Evolutionary conservation across 2,113 vertebrate species (phyloP), one percentile per base, ranked within the genome.

Genomic region (Platysternon megacephalum): DNA sequence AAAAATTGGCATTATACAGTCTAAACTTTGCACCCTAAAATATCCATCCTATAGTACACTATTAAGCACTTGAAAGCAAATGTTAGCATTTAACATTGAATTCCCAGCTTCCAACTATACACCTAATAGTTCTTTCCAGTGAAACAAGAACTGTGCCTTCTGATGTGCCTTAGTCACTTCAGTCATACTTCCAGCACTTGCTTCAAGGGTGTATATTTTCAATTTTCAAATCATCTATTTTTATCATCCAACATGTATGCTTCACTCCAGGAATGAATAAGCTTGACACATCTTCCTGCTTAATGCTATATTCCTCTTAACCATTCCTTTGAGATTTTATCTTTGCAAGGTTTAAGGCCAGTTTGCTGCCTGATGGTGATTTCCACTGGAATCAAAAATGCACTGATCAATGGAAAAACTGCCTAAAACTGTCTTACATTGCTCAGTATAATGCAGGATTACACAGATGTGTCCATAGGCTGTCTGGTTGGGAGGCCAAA

Each of bases 141-240:
- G 19, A 72, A 72, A 72, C 35, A 44, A 90, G 55, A 84, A 39
- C 44, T 61, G 6, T 80, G 29, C 11, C 79, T 90, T 83, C 21
- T 72, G 61, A 82, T 12, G 51, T n/a, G 39, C 1, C 0, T 48
- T 78, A 86, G 11, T 79, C 49, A 88, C 48, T 78, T 78, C 65
- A 46, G 13, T 46, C 46, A 78, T 46, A 14, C 42, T 78, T 44
- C 72, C 39, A 76, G 72, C 72, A 76, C 22, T 91, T 84, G 9
- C 9, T 86, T 44, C 93, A 86, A 90, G 95, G 94, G 87, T 48
- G 5, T 53, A 8, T 16, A 68, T 76, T 83, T 79, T 53, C 11
- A 85, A 24, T n/a, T 93, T 94, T 79, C 85, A 78, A 90, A 65
- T 93, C 7, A 81, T 74, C 19, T 90, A 90, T 82, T 29, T 26